These are phyloP conservation scores for Bettongia penicillata DNA, from an alignment of 2,113 vertebrate species.

Conservation along the genomic window DNA sequence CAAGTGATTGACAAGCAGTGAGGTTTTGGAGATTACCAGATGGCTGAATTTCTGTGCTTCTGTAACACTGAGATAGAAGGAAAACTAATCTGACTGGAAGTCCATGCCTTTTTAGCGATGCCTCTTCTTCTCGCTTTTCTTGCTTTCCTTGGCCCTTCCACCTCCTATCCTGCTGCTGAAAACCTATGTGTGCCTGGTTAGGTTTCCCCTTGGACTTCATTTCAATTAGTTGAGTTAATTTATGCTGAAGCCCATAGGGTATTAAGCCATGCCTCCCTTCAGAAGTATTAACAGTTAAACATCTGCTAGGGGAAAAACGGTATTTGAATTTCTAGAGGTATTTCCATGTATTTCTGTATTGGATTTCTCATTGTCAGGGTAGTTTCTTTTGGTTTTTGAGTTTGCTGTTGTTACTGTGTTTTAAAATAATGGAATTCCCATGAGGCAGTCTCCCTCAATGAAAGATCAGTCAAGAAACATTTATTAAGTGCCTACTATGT, in stretches of 20 bases:
- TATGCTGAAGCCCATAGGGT: background rate
- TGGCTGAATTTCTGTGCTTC: background rate
- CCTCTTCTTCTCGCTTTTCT: background rate
- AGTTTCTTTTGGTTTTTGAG: background rate
- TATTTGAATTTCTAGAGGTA: background rate
- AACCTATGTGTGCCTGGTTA: background rate
- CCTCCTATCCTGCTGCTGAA: background rate
- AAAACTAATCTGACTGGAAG: conserved; percentile 14
- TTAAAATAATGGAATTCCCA: conserved; percentile 29
- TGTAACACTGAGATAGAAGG: background rate
- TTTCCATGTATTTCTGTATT: conserved; percentile 26
- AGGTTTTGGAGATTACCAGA: conserved; percentile 32
- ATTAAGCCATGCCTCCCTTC: conserved; percentile 20
- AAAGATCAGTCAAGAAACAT: conserved; percentile 25
- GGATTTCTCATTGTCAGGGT: conserved; percentile 1
- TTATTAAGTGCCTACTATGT: background rate
- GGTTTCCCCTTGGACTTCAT: conserved; percentile 5
- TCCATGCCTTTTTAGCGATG: background rate
- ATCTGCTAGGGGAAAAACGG: background rate
- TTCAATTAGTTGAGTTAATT: conserved; percentile 38
- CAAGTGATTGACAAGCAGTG: conserved; percentile 8
- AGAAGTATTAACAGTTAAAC: conserved; percentile 4
- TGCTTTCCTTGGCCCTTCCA: background rate
- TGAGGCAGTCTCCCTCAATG: conserved; percentile 44
- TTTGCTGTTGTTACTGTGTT: background rate